phyloP scores from a whole-genome alignment of 1,140 invertebrate species.

The Mylabris phalerata region DNA sequence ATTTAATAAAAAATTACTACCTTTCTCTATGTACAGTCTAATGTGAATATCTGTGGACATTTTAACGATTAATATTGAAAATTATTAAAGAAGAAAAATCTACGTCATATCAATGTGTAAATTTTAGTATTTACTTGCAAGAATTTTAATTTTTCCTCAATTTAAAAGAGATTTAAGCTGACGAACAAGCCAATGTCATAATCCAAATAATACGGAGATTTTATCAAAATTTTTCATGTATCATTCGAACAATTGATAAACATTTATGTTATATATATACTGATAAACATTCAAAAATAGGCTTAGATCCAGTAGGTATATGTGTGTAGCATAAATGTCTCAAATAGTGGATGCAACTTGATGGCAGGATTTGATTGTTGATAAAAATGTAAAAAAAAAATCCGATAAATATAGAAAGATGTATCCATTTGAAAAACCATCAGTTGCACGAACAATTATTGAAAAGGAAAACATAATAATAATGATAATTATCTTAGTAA shows the following conservation, averaged over 20 bases:
- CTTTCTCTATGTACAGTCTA: constrained; percentile 1
- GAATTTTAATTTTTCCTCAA: constrained; percentile 7
- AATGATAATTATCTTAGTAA: constrained; percentile 7
- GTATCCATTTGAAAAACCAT: constrained; percentile 2
- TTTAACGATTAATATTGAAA: neutral
- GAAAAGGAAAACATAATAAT: neutral
- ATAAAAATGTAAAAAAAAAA: neutral
- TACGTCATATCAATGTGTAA: constrained; percentile 37
- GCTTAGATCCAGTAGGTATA: constrained; percentile 37
- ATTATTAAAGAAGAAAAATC: constrained; percentile 14
- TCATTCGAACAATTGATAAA: neutral
- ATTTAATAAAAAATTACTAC: neutral
- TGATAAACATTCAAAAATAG: constrained; percentile 21
- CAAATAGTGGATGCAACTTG: neutral
- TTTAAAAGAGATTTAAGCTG: too few relatives aligned
- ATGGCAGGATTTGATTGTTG: neutral
- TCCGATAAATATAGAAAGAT: neutral
- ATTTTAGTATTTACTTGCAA: constrained; percentile 13
- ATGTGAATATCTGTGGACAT: constrained; percentile 30
- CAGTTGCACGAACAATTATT: constrained; percentile 1
- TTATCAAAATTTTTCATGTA: constrained; percentile 1
- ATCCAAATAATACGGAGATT: neutral
- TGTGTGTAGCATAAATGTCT: constrained; percentile 41
- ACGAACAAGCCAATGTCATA: too few relatives aligned
- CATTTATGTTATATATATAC: neutral